These are phyloP conservation scores for Suncus etruscus DNA, from an alignment of 2,113 vertebrate species.

Conservation along the genomic window DNA sequence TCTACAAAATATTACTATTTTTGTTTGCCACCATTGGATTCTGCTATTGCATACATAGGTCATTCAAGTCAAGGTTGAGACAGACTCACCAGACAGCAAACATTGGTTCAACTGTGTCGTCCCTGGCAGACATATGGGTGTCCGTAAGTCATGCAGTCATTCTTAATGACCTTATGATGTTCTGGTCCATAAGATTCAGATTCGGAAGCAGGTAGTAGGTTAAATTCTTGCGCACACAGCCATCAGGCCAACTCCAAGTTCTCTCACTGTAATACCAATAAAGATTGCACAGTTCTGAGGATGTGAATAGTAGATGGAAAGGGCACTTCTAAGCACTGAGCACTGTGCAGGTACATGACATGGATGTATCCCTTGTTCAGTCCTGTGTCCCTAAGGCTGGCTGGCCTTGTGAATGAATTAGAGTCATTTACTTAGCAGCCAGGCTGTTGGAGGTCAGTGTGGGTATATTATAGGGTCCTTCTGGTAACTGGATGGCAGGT, in stretches of 20 bases:
- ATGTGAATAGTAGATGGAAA: not conserved
- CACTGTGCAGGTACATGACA: not conserved
- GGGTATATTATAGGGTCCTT: not conserved
- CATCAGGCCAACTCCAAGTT: no score
- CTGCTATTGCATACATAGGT: not conserved
- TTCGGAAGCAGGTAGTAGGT: not conserved
- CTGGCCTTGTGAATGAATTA: not conserved
- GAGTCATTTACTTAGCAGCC: not conserved
- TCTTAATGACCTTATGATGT: no score
- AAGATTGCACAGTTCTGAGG: no score
- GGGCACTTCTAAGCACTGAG: not conserved
- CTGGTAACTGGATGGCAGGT: not conserved
- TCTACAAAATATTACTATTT: not conserved
- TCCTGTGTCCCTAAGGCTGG: not conserved
- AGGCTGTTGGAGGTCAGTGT: slow-evolving; percentile 48
- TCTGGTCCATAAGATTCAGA: not conserved
- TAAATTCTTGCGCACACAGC: not conserved
- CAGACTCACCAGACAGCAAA: not conserved
- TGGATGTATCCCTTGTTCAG: not conserved
- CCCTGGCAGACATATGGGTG: not conserved
- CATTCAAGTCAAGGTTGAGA: not conserved
- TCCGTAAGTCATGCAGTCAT: not conserved
- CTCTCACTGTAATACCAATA: no score
- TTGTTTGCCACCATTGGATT: not conserved
- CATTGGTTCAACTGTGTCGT: not conserved